Evolutionary conservation across 2,113 vertebrate genomes (phyloP).

Genomic region (Alethe castanea): DNA sequence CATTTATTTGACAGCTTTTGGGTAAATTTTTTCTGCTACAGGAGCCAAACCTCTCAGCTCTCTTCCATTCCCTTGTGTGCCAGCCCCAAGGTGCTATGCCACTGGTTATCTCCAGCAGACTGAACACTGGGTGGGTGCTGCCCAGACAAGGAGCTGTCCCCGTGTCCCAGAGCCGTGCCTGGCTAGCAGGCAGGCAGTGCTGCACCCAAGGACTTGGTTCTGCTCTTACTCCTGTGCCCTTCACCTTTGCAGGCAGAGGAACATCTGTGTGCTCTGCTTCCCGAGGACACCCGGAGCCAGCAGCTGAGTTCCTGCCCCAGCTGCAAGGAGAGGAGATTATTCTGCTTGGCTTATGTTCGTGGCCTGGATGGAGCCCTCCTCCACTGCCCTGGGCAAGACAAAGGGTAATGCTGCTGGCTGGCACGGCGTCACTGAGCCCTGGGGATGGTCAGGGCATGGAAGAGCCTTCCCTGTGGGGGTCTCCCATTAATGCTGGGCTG

Average conservation of each 20-base stretch:
- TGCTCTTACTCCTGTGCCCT: not conserved
- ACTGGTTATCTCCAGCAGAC: fast-evolving
- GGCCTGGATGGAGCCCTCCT: constrained; percentile 18
- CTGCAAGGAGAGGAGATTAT: not conserved
- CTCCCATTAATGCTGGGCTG: not conserved
- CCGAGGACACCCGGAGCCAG: fast-evolving
- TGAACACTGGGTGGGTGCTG: fast-evolving
- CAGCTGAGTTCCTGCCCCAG: not conserved
- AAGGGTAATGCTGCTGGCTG: constrained; percentile 41
- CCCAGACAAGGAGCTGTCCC: not conserved
- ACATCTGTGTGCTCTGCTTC: not conserved
- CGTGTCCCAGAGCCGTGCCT: fast-evolving
- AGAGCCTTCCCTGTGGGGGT: not conserved
- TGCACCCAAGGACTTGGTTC: not conserved
- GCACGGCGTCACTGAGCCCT: fast-evolving
- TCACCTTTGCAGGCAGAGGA: not conserved
- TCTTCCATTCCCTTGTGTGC: not conserved
- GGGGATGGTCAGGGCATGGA: not conserved
- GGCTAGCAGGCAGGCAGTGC: not conserved
- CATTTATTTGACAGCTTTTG: not conserved
- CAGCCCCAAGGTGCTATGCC: not conserved
- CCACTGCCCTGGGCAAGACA: constrained; percentile 49
- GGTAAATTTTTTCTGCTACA: not conserved
- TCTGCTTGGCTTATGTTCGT: not conserved
- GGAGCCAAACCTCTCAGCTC: not conserved